Evolutionary conservation across 92 coral and sea anemone genomes (phyloP), one percentile per base, ranked within the genome.

Genomic region (Metridium senile): DNA sequence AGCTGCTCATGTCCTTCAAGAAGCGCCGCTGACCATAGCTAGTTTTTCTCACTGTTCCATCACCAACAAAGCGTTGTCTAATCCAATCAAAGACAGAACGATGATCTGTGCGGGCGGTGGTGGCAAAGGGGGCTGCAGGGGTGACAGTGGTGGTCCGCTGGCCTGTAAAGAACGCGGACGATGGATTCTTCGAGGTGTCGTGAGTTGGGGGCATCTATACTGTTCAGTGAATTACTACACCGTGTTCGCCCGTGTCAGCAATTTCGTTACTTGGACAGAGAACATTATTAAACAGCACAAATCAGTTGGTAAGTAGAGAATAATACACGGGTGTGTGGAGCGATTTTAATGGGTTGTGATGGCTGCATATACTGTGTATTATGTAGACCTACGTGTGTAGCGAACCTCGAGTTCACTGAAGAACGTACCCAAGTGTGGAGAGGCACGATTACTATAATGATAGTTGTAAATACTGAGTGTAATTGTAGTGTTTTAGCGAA

Each of bases 81-180:
- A 3, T 16, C 21, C 20, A 61, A 18, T 61, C 13, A 22, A 22
- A 26, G 66, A 61, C 30, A 27, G 4, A 7, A 61, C 66, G 33
- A 66, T 66, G 71, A 18, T 66, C 21, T 66, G 71, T 21, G 71
- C 71, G 26, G 71, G 71, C 7, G 71, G 71, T 9, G 47, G 25
- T 6, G 71, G 71, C n/a, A 66, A 34, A n/a, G 76, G 76, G 0
- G 66, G 49, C 0, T 72, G 76, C 51, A 16, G 23, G 8, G 76
- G 65, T 0, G 76, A 72, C 52, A 72, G 76, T 39, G 76, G 76
- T 72, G 76, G 76, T 20, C 66, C 76, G 11, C 61, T 72, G 51
- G 28, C 76, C 47, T 72, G 76, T 31, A 52, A 51, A 11, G 76
- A 72, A 31, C 29, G 20, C 23, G 66, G 66, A 29, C 49, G 49